Evolutionary conservation across 2,888 invertebrate genomes (phyloP).

Genomic region (Sarcophaga variegata): DNA sequence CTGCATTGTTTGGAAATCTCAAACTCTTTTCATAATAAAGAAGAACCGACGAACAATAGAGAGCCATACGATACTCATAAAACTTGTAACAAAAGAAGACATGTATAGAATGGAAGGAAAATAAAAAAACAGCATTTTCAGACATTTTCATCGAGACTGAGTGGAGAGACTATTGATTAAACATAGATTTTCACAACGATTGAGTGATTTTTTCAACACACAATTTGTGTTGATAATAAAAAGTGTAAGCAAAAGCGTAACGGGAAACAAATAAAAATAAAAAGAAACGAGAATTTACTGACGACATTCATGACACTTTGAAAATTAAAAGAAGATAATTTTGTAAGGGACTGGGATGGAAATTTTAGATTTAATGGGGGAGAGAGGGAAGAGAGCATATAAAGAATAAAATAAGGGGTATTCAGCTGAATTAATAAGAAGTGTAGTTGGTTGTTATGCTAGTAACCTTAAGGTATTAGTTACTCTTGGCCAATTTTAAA

Average conservation of each 20-base stretch:
- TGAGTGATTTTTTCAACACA: constrained; percentile 60
- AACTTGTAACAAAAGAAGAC: background rate
- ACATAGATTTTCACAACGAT: constrained; percentile 60
- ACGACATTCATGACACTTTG: constrained; percentile 57
- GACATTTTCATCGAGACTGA: constrained; percentile 24
- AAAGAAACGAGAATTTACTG: constrained; percentile 36
- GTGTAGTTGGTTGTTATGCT: background rate
- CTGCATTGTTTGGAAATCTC: background rate
- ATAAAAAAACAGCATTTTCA: constrained; percentile 15
- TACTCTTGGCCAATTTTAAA: background rate
- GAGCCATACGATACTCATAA: background rate
- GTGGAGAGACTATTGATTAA: constrained; percentile 56
- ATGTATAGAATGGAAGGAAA: background rate
- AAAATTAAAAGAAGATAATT: constrained; percentile 1
- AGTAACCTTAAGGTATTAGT: background rate
- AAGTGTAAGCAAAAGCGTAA: constrained; percentile 47
- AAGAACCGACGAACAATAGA: background rate
- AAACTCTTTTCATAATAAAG: background rate
- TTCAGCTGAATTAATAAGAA: background rate
- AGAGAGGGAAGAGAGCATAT: background rate
- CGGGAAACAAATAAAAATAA: constrained; percentile 13
- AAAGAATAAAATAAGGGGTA: constrained; percentile 31
- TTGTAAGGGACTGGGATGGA: constrained; percentile 21
- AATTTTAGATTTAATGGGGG: constrained; percentile 18
- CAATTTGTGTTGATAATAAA: background rate